Conservation (phyloP, 2,797 vertebrate genomes). For the Prunella strophiata region DNA sequence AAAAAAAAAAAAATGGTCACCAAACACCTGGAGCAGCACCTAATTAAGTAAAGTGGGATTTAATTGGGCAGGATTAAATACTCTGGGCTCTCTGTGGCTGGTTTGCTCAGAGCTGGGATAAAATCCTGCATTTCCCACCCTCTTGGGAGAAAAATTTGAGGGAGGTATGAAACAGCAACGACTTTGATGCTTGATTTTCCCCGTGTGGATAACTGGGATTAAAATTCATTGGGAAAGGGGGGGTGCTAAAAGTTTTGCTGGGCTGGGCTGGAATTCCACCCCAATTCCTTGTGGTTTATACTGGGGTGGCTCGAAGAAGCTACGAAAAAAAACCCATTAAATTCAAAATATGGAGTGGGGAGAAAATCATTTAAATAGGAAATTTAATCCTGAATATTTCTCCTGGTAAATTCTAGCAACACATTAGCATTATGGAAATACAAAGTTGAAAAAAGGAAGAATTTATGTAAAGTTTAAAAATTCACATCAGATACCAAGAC, state of each 20-base stretch:
- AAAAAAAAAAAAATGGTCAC: not conserved
- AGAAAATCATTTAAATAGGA: not conserved
- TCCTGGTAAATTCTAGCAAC: not conserved
- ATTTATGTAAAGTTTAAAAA: not conserved
- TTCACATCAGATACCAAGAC: too few relatives aligned
- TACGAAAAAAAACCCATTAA: not conserved
- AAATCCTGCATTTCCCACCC: not conserved
- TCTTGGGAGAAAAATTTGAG: not conserved
- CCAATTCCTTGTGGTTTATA: not conserved
- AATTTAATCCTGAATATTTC: not conserved
- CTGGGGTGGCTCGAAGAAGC: not conserved
- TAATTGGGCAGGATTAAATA: not conserved
- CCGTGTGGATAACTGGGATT: not conserved
- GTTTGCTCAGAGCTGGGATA: not conserved
- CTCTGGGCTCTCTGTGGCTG: not conserved
- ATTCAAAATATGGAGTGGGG: not conserved
- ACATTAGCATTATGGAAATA: accelerated
- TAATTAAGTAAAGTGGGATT: slow-evolving; percentile 30
- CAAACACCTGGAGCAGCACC: slow-evolving; percentile 13
- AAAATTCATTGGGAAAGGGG: not conserved
- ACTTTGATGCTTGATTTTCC: not conserved
- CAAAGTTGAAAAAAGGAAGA: not conserved
- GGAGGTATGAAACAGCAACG: not conserved
- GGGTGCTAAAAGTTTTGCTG: not conserved
- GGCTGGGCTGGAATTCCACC: not conserved